phyloP scores from a whole-genome alignment of 2,113 vertebrate species.

The Pelecanus crispus region DNA sequence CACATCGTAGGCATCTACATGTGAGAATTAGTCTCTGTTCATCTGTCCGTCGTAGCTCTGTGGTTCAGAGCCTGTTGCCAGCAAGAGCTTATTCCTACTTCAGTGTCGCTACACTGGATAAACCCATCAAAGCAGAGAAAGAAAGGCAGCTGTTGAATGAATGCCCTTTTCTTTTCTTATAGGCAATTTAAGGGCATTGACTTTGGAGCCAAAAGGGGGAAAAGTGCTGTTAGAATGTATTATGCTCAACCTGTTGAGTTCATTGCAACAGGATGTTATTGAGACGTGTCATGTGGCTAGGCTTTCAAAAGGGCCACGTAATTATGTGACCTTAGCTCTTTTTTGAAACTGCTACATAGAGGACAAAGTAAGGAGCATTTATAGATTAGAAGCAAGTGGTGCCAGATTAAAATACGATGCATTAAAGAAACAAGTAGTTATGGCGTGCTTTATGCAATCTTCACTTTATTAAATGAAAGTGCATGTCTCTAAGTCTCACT shows the following conservation, averaged over 20 bases:
- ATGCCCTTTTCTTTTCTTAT: not conserved
- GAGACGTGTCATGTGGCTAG: not conserved
- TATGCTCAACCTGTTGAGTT: not conserved
- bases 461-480: slow-evolving; percentile 1
- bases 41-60: not conserved
- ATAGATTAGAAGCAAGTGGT: not conserved
- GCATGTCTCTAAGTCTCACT: not conserved
- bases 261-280: not conserved
- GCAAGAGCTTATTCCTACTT: not conserved
- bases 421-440: not conserved
- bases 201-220: not conserved
- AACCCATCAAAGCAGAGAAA: not conserved
- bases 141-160: not conserved
- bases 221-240: not conserved
- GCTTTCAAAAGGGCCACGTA: not conserved
- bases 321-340: not conserved
- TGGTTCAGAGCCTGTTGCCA: not conserved
- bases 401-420: not conserved
- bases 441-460: not conserved
- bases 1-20: not conserved
- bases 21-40: not conserved
- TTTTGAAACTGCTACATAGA: not conserved
- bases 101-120: not conserved
- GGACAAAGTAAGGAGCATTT: not conserved
- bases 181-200: not conserved